Base-by-base conservation (phyloP, 2,888 invertebrate species). In the Calliphora vomitoria region DNA sequence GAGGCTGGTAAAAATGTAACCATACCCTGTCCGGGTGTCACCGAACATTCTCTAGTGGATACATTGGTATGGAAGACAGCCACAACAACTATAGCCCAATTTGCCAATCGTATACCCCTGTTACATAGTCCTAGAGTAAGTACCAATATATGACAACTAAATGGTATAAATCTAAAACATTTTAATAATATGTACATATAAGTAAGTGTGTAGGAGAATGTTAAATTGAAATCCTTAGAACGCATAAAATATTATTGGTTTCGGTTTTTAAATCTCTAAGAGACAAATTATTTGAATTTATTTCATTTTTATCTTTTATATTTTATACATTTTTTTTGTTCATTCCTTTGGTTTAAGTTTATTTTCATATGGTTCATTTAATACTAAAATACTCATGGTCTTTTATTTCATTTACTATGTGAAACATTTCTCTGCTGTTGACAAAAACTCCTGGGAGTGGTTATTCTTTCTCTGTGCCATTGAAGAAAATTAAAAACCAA, bases 1-100 rank as follows among this genome's bases (percentile, higher is more conserved):
- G 95, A 95, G 91, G 96, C 96, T 64, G 96, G 96, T 79, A 95
- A 95, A 90, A 96, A 96, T 93, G 95, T 95, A 89, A 95, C 96
- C 86, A 93, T 96, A 90, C 94, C 95, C 84, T 96, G 96, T 93
- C 96, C 96, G 50, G 96, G 96, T 58, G 95, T 96, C 87, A 95
- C 95, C 90, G 96, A 96, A 93, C 95, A 95, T 90, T 95, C 96
- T 55, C 92, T 96, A 90, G 95, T 96, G 90, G 94, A 95, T 91
- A 95, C 95, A 89, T 93, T 96, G 90, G 95, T 95, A 91, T 96
- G 96, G 96, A 94, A 93, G 90, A 94, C 94, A 78, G 88, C 93
- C 76, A 91, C 93, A 81, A 93, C 93, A 88, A 93, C 93, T 89
- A 94, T 94, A 91, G 94, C 94, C 74, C 93, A 94, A 90, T 94